Evolutionary conservation across 2,888 invertebrate genomes (phyloP), one percentile per base, ranked within the genome.

Genomic region (Dascillus cervinus): DNA sequence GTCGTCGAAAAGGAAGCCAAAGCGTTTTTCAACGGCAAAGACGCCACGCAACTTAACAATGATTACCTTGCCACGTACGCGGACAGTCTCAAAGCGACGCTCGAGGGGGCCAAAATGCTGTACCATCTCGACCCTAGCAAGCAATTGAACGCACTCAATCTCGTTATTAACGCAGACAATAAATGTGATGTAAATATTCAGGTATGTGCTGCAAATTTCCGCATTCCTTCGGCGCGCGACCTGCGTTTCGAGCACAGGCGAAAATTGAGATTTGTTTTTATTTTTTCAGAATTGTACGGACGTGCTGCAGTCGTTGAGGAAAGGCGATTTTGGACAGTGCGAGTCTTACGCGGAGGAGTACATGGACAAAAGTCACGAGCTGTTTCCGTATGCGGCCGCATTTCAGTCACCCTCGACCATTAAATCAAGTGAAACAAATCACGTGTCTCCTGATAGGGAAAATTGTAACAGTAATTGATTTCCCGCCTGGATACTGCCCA

Each of bases 81-180:
- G 32, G 67, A 71, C 52, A 80, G 83, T 56, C 75, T 91, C 64
- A 73, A 79, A 47, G 83, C 83, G 56, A 75, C 84, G 58, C 69
- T 89, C 52, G 88, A 91, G 72, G 87, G 77, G 28, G 88, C 85
- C 41, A 78, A 82, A 44, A 83, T 89, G 66, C 74, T 88, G 67
- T 80, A 80, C 53, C 74, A 80, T 43, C 66, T 89, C 49, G 79
- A 82, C 59, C 71, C 78, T 15, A 75, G 71, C 44, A 73, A 75
- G 52, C 79, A 80, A 60, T 66, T 70, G 26, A 70, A 71, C 45
- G 83, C 83, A 31, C 67, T 84, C 28, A 65, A 72, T 43, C 65
- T 83, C 37, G 70, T 73, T 42, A 74, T 71, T 38, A 67, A 64
- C 53, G 65, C 72, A 47, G 72, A 75, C 58, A 59, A 62, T 50